A percentile compares a stretch with the other conserved stretches of the same genome.
Evolutionary conservation across 2,113 vertebrate genomes (phyloP).

Genomic region (Physeter macrocephalus): DNA sequence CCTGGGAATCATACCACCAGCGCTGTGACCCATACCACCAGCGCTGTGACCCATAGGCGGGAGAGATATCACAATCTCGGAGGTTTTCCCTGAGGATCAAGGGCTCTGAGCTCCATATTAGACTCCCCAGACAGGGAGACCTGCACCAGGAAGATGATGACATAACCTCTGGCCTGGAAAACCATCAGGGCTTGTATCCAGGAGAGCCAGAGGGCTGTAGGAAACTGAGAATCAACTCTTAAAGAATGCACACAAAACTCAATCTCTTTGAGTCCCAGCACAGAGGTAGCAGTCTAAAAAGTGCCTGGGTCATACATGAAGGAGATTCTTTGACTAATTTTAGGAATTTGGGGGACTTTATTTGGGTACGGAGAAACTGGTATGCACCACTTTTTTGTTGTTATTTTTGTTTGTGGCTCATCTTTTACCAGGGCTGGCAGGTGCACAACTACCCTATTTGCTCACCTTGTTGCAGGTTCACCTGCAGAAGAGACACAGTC

Average conservation of each 20-base stretch:
- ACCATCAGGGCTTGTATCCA: not conserved
- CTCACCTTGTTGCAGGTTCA: not conserved
- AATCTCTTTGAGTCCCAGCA: not conserved
- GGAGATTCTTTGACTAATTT: not conserved
- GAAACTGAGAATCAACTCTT: not conserved
- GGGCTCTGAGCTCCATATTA: not conserved
- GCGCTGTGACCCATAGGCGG: not conserved
- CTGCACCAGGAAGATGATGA: not conserved
- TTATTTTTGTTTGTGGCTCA: not conserved
- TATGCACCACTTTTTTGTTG: not conserved
- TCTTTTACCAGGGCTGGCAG: not conserved
- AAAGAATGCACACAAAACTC: not conserved
- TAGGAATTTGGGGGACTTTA: not conserved
- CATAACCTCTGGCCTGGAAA: not conserved
- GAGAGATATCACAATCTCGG: not conserved
- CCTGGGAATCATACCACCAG: too few species aligned
- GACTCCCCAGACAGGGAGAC: not conserved
- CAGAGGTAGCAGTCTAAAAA: not conserved
- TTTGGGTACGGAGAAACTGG: not conserved
- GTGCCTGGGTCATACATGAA: not conserved
- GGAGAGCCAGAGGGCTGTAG: not conserved
- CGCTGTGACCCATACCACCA: not conserved
- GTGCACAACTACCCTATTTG: not conserved
- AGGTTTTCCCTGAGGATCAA: not conserved
- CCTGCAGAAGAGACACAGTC: not conserved